Evolutionary conservation across 35 echinoderm and acorn worm genomes (phyloP).

Genomic region (Amphiura filiformis): DNA sequence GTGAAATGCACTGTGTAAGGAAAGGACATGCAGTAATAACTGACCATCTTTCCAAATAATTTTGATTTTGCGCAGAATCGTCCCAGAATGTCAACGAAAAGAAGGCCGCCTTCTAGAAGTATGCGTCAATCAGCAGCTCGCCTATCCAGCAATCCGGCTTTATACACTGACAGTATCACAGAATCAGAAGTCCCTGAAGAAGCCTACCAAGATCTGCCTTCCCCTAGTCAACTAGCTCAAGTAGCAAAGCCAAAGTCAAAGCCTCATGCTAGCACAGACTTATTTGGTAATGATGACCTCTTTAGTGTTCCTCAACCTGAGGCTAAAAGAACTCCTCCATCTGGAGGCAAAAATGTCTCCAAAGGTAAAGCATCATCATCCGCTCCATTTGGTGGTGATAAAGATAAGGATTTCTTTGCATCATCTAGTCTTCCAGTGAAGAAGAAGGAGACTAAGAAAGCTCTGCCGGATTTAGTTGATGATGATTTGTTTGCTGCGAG

Average conservation of each 20-base stretch:
- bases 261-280: not conserved
- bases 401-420: conserved; percentile 60
- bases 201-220: conserved; percentile 11
- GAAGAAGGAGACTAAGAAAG: conserved; percentile 20
- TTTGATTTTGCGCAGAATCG: conserved; percentile 34
- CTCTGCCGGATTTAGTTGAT: conserved; percentile 20
- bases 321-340: not conserved
- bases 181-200: not conserved
- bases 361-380: conserved; percentile 23
- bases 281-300: conserved; percentile 77
- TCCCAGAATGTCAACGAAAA: conserved; percentile 47
- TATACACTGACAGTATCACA: conserved; percentile 1
- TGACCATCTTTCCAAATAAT: too few species aligned
- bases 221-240: not conserved
- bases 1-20: too few species aligned
- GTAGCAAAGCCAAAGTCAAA: conserved; percentile 22
- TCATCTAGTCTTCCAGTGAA: not conserved
- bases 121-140: conserved; percentile 24
- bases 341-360: not conserved
- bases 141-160: not conserved
- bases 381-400: not conserved
- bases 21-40: too few species aligned
- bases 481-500: conserved; percentile 47
- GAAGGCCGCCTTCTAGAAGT: conserved; percentile 62
- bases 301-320: conserved; percentile 17